These are phyloP conservation scores for Xiphorhynchus erythropygius DNA, from an alignment of 2,797 vertebrate species.

Conservation along the genomic window DNA sequence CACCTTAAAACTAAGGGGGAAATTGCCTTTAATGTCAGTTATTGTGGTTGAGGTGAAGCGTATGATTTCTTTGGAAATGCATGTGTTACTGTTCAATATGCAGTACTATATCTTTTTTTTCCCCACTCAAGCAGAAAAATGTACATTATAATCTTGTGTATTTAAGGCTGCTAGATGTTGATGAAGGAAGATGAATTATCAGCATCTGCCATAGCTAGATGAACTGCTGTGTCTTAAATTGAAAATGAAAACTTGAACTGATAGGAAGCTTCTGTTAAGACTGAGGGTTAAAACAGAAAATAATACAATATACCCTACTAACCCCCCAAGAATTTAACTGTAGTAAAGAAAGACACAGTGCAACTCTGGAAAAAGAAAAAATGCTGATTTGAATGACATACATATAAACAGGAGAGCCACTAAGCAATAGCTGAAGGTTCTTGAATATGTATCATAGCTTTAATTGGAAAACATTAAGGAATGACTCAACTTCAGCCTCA, in stretches of 20 bases:
- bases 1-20: not conserved
- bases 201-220: not conserved
- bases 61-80: not conserved
- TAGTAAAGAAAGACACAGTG: not conserved
- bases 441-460: not conserved
- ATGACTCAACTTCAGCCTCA: not conserved
- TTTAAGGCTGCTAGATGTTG: not conserved
- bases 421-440: not conserved
- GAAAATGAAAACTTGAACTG: not conserved
- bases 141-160: not conserved
- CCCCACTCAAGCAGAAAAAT: not conserved
- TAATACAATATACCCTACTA: not conserved
- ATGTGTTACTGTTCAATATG: not conserved
- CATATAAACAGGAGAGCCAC: not conserved
- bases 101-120: accelerated
- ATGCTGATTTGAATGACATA: not conserved
- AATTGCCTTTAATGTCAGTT: not conserved
- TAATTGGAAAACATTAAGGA: not conserved
- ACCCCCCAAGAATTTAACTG: not conserved
- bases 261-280: not conserved
- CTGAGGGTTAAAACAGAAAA: not conserved
- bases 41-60: not conserved
- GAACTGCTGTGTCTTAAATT: not conserved
- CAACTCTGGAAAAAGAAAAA: not conserved
- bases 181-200: not conserved